Percentiles rank a stretch among this genome's conserved stretches.
phyloP scores from a whole-genome alignment of 2,888 invertebrate species.

The Apantesis nais region DNA sequence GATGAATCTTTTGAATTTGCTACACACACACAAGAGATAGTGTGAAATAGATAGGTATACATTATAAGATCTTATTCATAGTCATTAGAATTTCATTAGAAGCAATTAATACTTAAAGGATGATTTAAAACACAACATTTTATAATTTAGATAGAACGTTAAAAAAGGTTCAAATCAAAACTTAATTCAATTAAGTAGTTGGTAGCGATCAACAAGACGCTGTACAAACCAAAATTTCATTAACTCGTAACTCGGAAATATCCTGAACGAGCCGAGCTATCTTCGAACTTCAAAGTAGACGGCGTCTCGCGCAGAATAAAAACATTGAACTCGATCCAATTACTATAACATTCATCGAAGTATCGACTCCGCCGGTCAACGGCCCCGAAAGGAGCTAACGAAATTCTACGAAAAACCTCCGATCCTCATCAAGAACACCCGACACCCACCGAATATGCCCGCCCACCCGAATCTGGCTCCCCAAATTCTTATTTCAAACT shows the following conservation, averaged over 20 bases:
- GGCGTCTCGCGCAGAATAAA: constrained; percentile 44
- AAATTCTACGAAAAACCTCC: constrained; percentile 84
- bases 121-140: background rate
- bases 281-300: constrained; percentile 36
- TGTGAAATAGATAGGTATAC: background rate
- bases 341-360: constrained; percentile 78
- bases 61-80: no score
- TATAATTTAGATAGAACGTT: background rate
- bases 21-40: background rate
- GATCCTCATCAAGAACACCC: constrained; percentile 81
- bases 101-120: background rate
- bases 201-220: constrained; percentile 30
- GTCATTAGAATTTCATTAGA: background rate
- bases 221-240: constrained; percentile 57
- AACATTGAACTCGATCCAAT: constrained; percentile 67
- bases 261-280: constrained; percentile 49
- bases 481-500: constrained; percentile 85
- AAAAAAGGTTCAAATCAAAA: constrained; percentile 28
- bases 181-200: constrained; percentile 40
- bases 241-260: constrained; percentile 52
- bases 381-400: constrained; percentile 76
- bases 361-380: constrained; percentile 80
- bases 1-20: no score
- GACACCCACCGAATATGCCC: constrained; percentile 78
- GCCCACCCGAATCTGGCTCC: constrained; percentile 77